phyloP scores from a whole-genome alignment of 2,113 vertebrate species.

The Notechis scutatus region DNA sequence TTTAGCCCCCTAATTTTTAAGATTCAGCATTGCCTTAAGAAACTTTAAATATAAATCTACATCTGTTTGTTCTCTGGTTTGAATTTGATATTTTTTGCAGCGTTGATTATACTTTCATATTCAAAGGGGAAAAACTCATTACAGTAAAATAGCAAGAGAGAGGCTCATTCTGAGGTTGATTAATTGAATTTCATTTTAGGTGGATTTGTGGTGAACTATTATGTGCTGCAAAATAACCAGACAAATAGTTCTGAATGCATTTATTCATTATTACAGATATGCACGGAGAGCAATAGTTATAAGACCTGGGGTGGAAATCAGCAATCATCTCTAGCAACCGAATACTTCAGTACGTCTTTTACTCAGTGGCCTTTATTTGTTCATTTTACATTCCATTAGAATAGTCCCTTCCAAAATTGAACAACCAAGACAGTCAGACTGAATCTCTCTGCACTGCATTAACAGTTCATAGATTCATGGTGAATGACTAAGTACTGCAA shows the following conservation, averaged over 20 bases:
- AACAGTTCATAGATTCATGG: not conserved
- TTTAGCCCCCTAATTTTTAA: slow-evolving; percentile 58
- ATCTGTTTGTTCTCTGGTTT: slow-evolving; percentile 68
- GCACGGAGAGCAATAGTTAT: slow-evolving; percentile 50
- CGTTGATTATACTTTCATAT: slow-evolving; percentile 73
- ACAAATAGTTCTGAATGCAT: slow-evolving; percentile 55
- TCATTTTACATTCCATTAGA: not conserved
- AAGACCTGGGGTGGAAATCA: slow-evolving; percentile 45
- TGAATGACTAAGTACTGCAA: slow-evolving; percentile 13
- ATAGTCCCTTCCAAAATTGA: not conserved
- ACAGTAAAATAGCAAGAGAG: slow-evolving; percentile 62
- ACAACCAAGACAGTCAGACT: accelerated
- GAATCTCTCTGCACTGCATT: not conserved
- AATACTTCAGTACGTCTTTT: not conserved
- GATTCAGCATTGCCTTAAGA: slow-evolving; percentile 59
- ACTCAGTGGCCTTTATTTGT: slow-evolving; percentile 23
- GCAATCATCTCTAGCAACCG: slow-evolving; percentile 2
- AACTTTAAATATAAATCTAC: slow-evolving; percentile 71
- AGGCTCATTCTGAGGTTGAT: slow-evolving; percentile 66
- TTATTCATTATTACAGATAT: slow-evolving; percentile 68
- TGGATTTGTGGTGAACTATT: slow-evolving; percentile 67
- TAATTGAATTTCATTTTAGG: slow-evolving; percentile 68
- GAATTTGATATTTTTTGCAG: slow-evolving; percentile 66
- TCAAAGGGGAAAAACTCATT: slow-evolving; percentile 61
- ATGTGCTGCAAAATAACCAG: slow-evolving; percentile 59